A percentile compares a stretch with the other conserved stretches of the same genome.
These are phyloP conservation scores for Apis cerana DNA, from an alignment of 1,140 invertebrate species.

Conservation along the genomic window DNA sequence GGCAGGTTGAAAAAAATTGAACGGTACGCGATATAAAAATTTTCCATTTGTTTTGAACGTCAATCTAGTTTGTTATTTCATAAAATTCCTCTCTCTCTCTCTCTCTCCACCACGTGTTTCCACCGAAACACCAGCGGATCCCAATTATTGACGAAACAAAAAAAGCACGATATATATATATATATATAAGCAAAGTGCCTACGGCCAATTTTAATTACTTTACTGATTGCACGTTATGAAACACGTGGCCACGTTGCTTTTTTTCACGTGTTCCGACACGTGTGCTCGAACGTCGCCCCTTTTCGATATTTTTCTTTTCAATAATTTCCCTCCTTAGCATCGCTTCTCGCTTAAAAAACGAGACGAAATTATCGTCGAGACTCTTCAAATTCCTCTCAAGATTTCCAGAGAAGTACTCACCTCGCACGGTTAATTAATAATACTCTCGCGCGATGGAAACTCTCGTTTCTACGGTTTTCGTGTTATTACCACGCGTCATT, in stretches of 20 bases:
- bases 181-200: neutral
- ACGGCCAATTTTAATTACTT: slow-evolving; percentile 5
- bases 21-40: neutral
- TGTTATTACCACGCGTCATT: no score
- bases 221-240: neutral
- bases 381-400: no score
- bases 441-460: no score
- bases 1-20: neutral
- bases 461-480: no score
- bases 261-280: no score
- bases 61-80: slow-evolving; percentile 12
- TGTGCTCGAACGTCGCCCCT: no score
- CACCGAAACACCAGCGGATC: neutral
- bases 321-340: no score
- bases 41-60: slow-evolving; percentile 8
- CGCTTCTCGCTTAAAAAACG: no score
- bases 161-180: neutral
- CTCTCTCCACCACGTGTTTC: neutral
- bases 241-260: neutral
- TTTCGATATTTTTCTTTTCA: no score
- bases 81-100: neutral
- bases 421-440: no score
- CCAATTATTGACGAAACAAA: neutral
- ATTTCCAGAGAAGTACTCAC: no score
- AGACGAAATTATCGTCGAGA: no score